Evolutionary conservation across 1,140 invertebrate genomes (phyloP).

Genomic region (Drosophila miranda): DNA sequence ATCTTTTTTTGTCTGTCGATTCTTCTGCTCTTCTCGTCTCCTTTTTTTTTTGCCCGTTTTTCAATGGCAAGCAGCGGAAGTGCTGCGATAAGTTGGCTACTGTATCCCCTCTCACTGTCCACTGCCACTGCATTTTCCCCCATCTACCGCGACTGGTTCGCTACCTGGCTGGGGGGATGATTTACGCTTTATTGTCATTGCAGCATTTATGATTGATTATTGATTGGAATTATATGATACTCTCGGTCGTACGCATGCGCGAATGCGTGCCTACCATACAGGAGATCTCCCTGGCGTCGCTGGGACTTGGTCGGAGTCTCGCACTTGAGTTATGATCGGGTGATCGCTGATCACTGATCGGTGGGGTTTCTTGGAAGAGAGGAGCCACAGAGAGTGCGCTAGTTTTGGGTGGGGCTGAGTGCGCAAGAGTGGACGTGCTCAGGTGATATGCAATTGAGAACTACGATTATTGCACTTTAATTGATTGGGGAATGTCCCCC

Average conservation of each 20-base stretch:
- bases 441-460: constrained; percentile 57
- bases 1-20: constrained; percentile 9
- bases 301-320: constrained; percentile 10
- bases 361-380: constrained; percentile 7
- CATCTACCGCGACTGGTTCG: constrained; percentile 10
- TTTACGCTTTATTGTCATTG: constrained; percentile 80
- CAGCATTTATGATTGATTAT: constrained; percentile 81
- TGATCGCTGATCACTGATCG: constrained; percentile 5
- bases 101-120: neutral
- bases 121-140: constrained; percentile 38
- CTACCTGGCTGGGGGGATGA: constrained; percentile 62
- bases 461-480: constrained; percentile 69
- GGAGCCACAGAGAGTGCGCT: neutral
- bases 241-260: constrained; percentile 60
- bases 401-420: constrained; percentile 34
- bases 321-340: constrained; percentile 52
- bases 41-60: constrained; percentile 38
- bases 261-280: constrained; percentile 74
- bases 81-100: constrained; percentile 44
- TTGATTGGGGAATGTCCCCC: constrained; percentile 40
- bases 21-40: constrained; percentile 24
- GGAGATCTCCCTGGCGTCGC: constrained; percentile 10
- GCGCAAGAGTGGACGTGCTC: constrained; percentile 33
- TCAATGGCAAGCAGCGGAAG: constrained; percentile 67
- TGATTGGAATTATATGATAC: constrained; percentile 75